These are phyloP conservation scores for Amitus sp. DNA, from an alignment of 2,888 invertebrate species.

Conservation along the genomic window DNA sequence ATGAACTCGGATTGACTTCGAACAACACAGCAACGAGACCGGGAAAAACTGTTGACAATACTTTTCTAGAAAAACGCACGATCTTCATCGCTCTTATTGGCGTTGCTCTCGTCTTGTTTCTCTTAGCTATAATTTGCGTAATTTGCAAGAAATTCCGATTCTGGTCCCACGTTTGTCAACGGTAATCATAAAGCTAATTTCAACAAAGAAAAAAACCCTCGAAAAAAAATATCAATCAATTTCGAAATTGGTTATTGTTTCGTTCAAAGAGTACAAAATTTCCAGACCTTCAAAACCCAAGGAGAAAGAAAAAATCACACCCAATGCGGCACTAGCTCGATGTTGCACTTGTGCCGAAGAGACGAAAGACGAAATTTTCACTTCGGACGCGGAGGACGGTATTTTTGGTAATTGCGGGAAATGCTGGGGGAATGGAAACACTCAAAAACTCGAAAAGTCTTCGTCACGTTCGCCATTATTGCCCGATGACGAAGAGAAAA, in stretches of 20 bases:
- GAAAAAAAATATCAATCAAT: too few relatives aligned
- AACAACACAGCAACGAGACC: conserved; percentile 19
- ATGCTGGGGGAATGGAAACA: conserved; percentile 26
- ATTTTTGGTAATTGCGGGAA: conserved; percentile 27
- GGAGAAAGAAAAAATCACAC: conserved; percentile 20
- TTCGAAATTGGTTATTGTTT: too few relatives aligned
- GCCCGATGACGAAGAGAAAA: too few relatives aligned
- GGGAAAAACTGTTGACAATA: conserved; percentile 13
- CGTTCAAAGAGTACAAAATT: background rate
- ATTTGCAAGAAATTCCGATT: conserved; percentile 24
- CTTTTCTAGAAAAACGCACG: conserved; percentile 27
- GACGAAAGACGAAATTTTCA: conserved; percentile 25
- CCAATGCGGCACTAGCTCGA: conserved; percentile 22
- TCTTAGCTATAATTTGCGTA: conserved; percentile 25
- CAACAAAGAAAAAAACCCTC: background rate
- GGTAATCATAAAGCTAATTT: background rate
- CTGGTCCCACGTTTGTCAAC: conserved; percentile 18
- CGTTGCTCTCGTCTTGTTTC: conserved; percentile 18
- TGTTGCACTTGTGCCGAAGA: conserved; percentile 31
- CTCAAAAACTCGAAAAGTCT: conserved; percentile 9
- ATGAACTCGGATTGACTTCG: too few relatives aligned
- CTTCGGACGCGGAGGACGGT: conserved; percentile 21
- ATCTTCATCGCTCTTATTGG: conserved; percentile 30
- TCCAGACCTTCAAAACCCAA: conserved; percentile 10
- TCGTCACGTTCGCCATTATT: too few relatives aligned